Conservation (phyloP, 2,797 vertebrate genomes). For the Gastrophryne carolinensis region DNA sequence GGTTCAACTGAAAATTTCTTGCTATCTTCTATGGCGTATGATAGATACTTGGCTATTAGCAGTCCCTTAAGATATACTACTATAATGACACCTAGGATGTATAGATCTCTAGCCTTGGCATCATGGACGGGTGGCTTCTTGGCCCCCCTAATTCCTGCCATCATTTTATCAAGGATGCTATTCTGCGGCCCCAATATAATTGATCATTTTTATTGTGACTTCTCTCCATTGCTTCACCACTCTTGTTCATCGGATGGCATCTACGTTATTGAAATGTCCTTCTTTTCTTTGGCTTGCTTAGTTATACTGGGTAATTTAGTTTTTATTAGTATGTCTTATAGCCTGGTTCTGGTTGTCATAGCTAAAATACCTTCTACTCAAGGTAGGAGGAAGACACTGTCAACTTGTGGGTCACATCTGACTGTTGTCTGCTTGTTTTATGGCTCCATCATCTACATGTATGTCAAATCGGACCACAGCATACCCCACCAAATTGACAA, state of each 20-base stretch:
- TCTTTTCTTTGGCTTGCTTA: slow-evolving; percentile 29
- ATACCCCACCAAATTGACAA: slow-evolving; percentile 14
- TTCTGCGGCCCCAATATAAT: slow-evolving; percentile 39
- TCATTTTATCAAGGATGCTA: not conserved
- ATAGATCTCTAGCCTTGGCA: slow-evolving; percentile 39
- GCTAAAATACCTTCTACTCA: slow-evolving; percentile 20
- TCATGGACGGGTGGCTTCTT: slow-evolving; percentile 49
- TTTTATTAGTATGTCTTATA: slow-evolving; percentile 28
- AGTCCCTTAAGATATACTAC: slow-evolving; percentile 55
- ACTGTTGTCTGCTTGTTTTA: slow-evolving; percentile 45
- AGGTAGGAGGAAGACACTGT: slow-evolving; percentile 10
- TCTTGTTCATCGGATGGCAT: not conserved
- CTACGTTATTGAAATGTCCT: slow-evolving; percentile 6
- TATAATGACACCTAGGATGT: slow-evolving; percentile 47
- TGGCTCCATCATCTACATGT: slow-evolving; percentile 45
- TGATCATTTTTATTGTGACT: slow-evolving; percentile 45
- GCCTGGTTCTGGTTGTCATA: slow-evolving; percentile 6
- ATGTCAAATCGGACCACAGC: slow-evolving; percentile 21
- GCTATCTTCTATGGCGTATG: slow-evolving; percentile 60
- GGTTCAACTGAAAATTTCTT: slow-evolving; percentile 50
- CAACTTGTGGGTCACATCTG: slow-evolving; percentile 41
- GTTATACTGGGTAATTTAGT: slow-evolving; percentile 21
- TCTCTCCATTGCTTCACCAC: slow-evolving; percentile 30
- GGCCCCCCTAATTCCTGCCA: slow-evolving; percentile 22
- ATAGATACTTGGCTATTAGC: slow-evolving; percentile 63